Evolutionary conservation across 2,888 invertebrate species (phyloP).

Genomic region (Linyphia triangularis): DNA sequence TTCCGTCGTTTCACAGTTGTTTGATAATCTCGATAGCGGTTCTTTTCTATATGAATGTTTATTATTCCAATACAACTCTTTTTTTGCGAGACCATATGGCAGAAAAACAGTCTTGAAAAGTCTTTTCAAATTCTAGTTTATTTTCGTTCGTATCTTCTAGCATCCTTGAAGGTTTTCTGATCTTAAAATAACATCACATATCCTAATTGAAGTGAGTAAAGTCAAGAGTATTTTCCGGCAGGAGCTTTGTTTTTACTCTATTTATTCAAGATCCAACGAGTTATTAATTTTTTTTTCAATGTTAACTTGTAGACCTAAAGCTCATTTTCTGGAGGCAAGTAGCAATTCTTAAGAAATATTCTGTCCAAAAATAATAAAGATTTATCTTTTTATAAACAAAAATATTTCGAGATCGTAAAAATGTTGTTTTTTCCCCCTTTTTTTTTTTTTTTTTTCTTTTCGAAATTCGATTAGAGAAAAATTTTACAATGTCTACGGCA

Average conservation of each 20-base stretch:
- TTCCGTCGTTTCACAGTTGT: slow-evolving; percentile 1
- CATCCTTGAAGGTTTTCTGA: neutral
- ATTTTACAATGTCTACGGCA: no score
- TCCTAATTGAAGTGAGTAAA: neutral
- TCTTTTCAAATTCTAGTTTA: slow-evolving; percentile 15
- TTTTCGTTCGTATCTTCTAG: slow-evolving; percentile 4
- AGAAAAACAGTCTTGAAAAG: neutral
- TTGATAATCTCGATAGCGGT: slow-evolving; percentile 45
- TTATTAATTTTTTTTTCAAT: neutral
- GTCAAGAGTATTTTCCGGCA: neutral
- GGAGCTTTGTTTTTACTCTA: slow-evolving; percentile 7
- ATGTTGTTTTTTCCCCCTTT: no score
- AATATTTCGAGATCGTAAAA: no score
- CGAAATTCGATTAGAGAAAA: no score
- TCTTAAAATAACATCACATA: slow-evolving; percentile 11
- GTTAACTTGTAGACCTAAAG: no score
- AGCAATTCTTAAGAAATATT: no score
- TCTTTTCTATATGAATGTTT: slow-evolving; percentile 23
- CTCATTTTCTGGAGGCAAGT: no score
- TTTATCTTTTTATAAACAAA: no score
- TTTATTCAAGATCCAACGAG: neutral
- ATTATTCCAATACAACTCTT: slow-evolving; percentile 36
- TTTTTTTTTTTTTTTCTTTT: no score
- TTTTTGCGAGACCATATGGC: slow-evolving; percentile 19
- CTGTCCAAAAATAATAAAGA: no score